Conservation (phyloP, 2,113 vertebrate genomes). For the Macaca mulatta region DNA sequence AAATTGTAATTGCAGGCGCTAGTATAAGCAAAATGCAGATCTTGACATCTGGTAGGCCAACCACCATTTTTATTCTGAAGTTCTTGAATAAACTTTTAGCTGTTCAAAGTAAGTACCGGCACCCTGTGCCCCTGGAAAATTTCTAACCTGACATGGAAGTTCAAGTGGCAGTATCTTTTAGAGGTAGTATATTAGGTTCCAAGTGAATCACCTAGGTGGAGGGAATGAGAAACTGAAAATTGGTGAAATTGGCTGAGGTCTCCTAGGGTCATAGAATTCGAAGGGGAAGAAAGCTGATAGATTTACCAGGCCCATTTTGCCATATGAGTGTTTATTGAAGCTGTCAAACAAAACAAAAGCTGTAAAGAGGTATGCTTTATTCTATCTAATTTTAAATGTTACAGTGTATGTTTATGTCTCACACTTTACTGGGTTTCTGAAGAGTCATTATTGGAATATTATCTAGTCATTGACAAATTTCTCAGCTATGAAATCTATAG, state of each 20-base stretch:
- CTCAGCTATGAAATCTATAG: neutral
- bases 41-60: neutral
- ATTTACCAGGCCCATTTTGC: neutral
- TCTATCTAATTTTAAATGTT: slow-evolving; percentile 50
- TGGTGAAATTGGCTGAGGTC: neutral
- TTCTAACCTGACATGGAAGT: neutral
- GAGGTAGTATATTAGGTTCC: neutral
- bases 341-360: neutral
- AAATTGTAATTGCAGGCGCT: slow-evolving; percentile 5
- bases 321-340: neutral
- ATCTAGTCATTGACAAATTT: neutral
- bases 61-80: neutral
- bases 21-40: neutral
- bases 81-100: neutral
- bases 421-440: neutral
- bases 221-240: neutral
- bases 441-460: slow-evolving; percentile 27
- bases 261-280: neutral
- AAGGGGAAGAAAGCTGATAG: neutral
- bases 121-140: neutral
- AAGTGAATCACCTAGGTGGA: neutral
- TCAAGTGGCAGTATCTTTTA: neutral
- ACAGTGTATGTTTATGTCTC: neutral
- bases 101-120: neutral
- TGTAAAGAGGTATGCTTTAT: neutral